Conservation (phyloP, 2,888 invertebrate genomes). For the Clistopyga incitator region DNA sequence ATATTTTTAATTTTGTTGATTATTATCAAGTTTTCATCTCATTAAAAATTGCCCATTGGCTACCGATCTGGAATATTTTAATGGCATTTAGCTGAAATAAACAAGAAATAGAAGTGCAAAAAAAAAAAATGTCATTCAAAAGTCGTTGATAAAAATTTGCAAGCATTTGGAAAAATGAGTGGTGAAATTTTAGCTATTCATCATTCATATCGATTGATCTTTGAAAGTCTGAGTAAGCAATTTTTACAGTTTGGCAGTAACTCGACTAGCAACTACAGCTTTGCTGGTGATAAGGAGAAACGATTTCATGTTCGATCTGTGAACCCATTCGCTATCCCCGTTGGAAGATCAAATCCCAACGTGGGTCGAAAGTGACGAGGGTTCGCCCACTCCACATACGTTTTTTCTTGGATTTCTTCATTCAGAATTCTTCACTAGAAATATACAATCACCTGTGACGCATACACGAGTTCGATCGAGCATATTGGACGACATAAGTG, state of each 20-base stretch:
- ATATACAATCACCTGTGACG: constrained; percentile 50
- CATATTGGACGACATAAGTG: constrained; percentile 36
- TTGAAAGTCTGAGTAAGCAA: not conserved
- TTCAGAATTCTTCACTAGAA: constrained; percentile 66
- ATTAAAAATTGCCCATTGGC: not conserved
- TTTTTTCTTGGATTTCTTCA: constrained; percentile 59
- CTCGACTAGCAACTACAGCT: not conserved
- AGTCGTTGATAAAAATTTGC: not conserved
- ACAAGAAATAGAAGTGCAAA: not conserved
- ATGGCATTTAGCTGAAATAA: too few species aligned
- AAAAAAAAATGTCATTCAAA: not conserved
- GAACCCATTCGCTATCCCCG: constrained; percentile 56
- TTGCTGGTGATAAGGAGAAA: constrained; percentile 10
- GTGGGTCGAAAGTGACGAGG: constrained; percentile 73
- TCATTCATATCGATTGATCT: constrained; percentile 13
- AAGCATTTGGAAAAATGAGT: not conserved
- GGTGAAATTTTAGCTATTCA: not conserved
- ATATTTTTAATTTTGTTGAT: too few species aligned
- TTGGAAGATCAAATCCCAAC: constrained; percentile 65
- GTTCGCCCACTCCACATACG: constrained; percentile 71
- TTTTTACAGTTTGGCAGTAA: not conserved
- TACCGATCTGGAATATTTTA: not conserved
- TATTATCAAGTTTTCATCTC: not conserved
- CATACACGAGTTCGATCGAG: constrained; percentile 36
- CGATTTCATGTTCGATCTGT: constrained; percentile 50